phyloP scores from a whole-genome alignment of 2,797 vertebrate genomes.

The Enteromius paludinosus region DNA sequence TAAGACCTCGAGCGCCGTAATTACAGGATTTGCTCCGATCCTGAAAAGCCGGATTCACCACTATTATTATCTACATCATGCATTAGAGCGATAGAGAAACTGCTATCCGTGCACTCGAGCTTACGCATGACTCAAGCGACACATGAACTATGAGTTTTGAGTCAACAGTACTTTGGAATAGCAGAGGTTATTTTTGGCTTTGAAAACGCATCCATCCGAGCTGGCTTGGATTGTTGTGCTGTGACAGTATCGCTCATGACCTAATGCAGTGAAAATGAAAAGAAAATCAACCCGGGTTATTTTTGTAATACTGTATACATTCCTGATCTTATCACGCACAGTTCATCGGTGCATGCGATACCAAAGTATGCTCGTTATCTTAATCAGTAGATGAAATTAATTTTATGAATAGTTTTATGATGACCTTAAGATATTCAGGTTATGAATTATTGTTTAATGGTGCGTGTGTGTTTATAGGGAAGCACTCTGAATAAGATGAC shows the following conservation, averaged over 20 bases:
- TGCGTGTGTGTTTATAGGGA: slow-evolving; percentile 69
- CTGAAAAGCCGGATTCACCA: background rate
- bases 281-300: background rate
- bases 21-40: background rate
- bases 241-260: background rate
- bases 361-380: background rate
- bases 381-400: background rate
- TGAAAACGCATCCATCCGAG: background rate
- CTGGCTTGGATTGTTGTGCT: background rate
- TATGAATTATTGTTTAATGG: slow-evolving; percentile 2
- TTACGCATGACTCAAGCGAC: background rate
- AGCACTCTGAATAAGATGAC: slow-evolving; percentile 82
- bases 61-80: background rate
- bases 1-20: background rate
- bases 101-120: background rate
- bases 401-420: background rate
- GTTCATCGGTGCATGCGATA: too few species aligned
- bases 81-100: background rate
- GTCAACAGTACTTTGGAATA: slow-evolving; percentile 7
- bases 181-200: slow-evolving; percentile 16
- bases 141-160: slow-evolving; percentile 4
- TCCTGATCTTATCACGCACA: background rate
- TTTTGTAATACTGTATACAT: background rate
- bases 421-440: background rate
- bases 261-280: background rate